phyloP scores from a whole-genome alignment of 92 coral and sea anemone species.

The Bergia puertoricense region DNA sequence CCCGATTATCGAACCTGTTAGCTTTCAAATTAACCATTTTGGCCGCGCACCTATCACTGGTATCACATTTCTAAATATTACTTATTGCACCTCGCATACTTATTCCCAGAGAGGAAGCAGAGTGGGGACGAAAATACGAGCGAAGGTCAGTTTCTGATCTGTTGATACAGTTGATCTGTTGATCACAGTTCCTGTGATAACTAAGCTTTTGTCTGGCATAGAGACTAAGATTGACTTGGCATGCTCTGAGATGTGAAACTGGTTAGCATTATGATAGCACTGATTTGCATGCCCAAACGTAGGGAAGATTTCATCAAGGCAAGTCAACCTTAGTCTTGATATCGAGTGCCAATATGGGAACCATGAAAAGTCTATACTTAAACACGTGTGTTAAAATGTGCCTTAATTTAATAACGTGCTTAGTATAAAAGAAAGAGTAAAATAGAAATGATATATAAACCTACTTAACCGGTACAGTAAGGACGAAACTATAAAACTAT shows the following conservation, averaged over 20 bases:
- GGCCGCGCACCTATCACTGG: neutral
- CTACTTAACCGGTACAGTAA: neutral
- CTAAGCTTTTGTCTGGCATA: neutral
- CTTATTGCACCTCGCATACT: neutral
- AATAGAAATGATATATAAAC: neutral
- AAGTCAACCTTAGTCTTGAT: no score
- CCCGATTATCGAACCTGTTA: neutral
- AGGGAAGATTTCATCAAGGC: no score
- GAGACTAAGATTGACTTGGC: neutral
- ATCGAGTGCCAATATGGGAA: no score
- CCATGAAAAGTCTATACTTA: no score
- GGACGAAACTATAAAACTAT: neutral
- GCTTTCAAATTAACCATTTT: neutral
- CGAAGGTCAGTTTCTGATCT: conserved; percentile 20
- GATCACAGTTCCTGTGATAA: neutral
- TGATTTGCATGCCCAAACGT: no score
- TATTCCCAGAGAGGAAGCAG: conserved; percentile 5
- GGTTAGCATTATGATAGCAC: no score
- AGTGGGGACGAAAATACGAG: neutral
- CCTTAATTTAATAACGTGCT: neutral
- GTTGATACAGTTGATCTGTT: neutral
- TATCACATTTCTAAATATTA: neutral
- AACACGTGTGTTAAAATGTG: no score
- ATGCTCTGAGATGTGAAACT: no score
- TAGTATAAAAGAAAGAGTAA: no score